Percentiles rank a stretch among this genome's conserved stretches.
These are phyloP conservation scores for Chromis chromis DNA, from an alignment of 2,797 vertebrate genomes.

Conservation along the genomic window DNA sequence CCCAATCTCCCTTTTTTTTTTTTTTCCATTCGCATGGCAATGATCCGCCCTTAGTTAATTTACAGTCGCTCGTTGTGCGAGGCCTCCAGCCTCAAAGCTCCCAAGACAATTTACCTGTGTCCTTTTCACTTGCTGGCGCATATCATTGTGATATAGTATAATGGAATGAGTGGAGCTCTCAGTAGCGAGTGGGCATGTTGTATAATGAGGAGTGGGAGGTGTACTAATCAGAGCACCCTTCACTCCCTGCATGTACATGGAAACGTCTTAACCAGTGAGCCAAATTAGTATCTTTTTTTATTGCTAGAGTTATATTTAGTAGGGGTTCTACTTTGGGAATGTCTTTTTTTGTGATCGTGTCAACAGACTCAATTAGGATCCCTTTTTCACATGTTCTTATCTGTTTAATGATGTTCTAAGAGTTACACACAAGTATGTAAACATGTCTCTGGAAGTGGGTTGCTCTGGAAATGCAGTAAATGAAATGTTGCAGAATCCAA, in stretches of 20 bases:
- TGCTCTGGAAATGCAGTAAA: neutral
- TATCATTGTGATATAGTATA: conserved; percentile 66
- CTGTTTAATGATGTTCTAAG: conserved; percentile 25
- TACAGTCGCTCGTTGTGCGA: conserved; percentile 55
- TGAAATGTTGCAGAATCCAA: neutral
- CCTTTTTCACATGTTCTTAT: conserved; percentile 17
- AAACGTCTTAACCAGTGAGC: conserved; percentile 34
- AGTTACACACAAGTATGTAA: neutral
- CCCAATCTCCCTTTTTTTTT: conserved; percentile 59
- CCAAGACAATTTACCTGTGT: conserved; percentile 76
- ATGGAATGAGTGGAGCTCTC: conserved; percentile 43
- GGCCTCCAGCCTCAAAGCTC: conserved; percentile 67
- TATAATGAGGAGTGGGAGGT: conserved; percentile 63
- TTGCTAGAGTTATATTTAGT: conserved; percentile 28
- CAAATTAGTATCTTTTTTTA: conserved; percentile 20
- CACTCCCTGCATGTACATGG: conserved; percentile 26
- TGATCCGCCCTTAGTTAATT: conserved; percentile 69
- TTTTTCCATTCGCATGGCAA: conserved; percentile 41
- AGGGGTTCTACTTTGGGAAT: conserved; percentile 20
- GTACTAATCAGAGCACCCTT: conserved; percentile 49
- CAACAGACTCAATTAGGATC: conserved; percentile 42
- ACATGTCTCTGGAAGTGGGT: conserved; percentile 4
- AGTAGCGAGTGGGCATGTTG: conserved; percentile 51
- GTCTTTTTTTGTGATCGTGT: conserved; percentile 16
- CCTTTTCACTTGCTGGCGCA: conserved; percentile 64